Evolutionary conservation across 2,113 vertebrate genomes (phyloP).

Genomic region (Nematolebias whitei): DNA sequence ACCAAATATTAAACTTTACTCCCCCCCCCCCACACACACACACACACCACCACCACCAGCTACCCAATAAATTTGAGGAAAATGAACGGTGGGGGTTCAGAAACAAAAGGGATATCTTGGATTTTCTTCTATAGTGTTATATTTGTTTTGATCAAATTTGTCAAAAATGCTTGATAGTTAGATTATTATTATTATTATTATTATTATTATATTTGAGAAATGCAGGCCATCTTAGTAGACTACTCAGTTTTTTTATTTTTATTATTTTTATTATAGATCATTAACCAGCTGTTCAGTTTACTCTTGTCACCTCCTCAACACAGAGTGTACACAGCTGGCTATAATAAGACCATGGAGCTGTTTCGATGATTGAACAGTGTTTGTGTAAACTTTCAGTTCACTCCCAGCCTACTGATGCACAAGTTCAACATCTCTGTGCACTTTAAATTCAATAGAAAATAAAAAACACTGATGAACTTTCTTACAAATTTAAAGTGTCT

Average conservation of each 20-base stretch:
- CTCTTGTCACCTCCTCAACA: constrained; percentile 26
- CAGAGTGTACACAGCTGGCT: constrained; percentile 2
- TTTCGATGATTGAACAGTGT: constrained; percentile 14
- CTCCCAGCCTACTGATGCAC: neutral
- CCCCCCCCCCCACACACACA: no score
- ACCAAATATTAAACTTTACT: no score
- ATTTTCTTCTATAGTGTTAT: neutral
- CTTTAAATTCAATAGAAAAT: constrained; percentile 12
- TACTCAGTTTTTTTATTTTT: no score
- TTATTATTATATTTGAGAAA: no score
- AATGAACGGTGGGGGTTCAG: no score
- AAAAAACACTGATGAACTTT: neutral
- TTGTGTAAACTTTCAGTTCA: neutral
- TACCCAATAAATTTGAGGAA: no score
- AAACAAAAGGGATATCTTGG: no score
- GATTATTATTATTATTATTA: no score
- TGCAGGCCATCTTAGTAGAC: no score
- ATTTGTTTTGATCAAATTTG: neutral
- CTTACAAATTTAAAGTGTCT: neutral
- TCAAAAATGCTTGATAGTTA: no score
- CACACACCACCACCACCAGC: no score
- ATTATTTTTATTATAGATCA: constrained; percentile 5
- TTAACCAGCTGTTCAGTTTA: constrained; percentile 23
- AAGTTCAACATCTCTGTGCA: constrained; percentile 4
- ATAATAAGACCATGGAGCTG: constrained; percentile 14